Base-by-base conservation (phyloP, 2,113 vertebrate genomes). In the Vulpes ferrilata region DNA sequence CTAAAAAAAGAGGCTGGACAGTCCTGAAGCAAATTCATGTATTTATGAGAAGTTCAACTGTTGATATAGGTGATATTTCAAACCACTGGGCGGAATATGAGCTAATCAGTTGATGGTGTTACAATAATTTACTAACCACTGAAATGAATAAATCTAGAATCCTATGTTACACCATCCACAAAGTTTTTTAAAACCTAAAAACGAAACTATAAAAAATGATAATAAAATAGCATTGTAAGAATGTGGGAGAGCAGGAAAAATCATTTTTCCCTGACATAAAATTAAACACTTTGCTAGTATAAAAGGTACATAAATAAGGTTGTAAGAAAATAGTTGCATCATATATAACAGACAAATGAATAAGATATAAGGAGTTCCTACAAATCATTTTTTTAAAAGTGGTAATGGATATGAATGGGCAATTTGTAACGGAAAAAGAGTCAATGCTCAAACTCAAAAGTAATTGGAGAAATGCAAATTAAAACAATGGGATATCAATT, bases 281-380 rank as follows among this genome's bases (percentile, higher is more conserved):
- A 95, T 65, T 43, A 95, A 98, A 93, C 27, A 87, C 43, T 92
- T 95, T 79, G 88, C 43, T 93, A 67, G 48, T 57, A 92, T 88
- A 88, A 96, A 95, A 96, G n/a, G 30, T 62, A 85, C 80, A 97
- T 91, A 88, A 96, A 88, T 93, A 94, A 94, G 48, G 87, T 71
- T 82, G 74, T 5, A 81, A 81, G 48, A 95, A 89, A 96, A 91
- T 57, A 90, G 64, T 25, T 95, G 38, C 16, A 78, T 86, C 86
- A 65, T 71, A 93, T 71, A 65, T 55, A 86, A 92, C 35, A 94
- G 88, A 87, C 48, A 96, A 92, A 91, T 95, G 94, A 93, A 53
- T 85, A 93, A 93, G 94, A 95, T 69, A 91, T 85, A 94, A 90
- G 88, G 51, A 82, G n/a, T 86, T 85, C 12, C 78, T 92, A 95